Percentiles rank a stretch among this genome's conserved stretches.
These are phyloP conservation scores for Criorhina ranunculi DNA, from an alignment of 2,888 invertebrate genomes.

Conservation along the genomic window DNA sequence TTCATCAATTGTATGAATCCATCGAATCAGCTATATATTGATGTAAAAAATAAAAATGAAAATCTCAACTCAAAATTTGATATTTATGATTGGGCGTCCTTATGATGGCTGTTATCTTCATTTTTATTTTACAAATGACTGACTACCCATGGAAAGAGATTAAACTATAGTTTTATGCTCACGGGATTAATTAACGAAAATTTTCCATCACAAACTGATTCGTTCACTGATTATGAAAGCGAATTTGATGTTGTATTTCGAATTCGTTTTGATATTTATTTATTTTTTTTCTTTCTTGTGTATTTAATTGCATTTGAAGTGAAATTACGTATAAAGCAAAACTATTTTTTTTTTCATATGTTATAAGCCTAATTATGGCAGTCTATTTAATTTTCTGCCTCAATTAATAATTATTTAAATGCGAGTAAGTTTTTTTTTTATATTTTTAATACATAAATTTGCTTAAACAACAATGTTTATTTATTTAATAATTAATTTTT, in stretches of 20 bases:
- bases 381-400: conserved; percentile 37
- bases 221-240: conserved; percentile 9
- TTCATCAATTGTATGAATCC: conserved; percentile 23
- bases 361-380: conserved; percentile 39
- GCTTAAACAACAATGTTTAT: conserved; percentile 29
- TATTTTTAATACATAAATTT: background rate
- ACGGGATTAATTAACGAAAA: background rate
- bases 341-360: background rate
- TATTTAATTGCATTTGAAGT: background rate
- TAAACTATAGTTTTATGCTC: background rate
- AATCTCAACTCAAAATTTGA: conserved; percentile 1
- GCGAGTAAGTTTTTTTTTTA: background rate
- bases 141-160: background rate
- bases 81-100: background rate
- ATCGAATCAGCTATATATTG: conserved; percentile 7
- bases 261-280: background rate
- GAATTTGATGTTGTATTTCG: conserved; percentile 1
- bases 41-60: background rate
- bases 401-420: conserved; percentile 37
- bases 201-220: conserved; percentile 17
- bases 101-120: background rate
- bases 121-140: background rate
- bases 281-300: background rate
- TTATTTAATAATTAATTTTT: conserved; percentile 39
- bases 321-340: background rate